A percentile compares a stretch with the other conserved stretches of the same genome.
Conservation (phyloP, 2,797 vertebrate genomes). For the Sebastes wilsoni region DNA sequence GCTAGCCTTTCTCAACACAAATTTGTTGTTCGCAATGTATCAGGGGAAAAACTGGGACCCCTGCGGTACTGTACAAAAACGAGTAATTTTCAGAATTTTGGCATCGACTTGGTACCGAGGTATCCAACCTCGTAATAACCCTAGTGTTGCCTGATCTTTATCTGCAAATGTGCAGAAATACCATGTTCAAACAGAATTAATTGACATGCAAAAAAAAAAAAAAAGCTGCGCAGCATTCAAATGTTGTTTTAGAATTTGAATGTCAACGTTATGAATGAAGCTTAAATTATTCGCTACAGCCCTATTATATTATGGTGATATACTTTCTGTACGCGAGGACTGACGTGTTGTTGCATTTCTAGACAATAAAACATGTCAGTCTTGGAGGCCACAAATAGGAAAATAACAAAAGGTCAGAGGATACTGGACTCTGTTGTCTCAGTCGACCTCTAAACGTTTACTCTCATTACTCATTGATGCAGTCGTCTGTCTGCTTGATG, state of each 20-base stretch:
- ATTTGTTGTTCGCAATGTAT: too few species aligned
- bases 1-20: too few species aligned
- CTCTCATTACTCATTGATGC: constrained; percentile 31
- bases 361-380: background rate
- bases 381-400: background rate
- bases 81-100: too few species aligned
- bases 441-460: constrained; percentile 36
- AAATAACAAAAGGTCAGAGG: constrained; percentile 23
- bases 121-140: too few species aligned
- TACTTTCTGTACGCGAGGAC: background rate
- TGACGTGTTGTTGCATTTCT: background rate
- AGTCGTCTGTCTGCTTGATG: constrained; percentile 8
- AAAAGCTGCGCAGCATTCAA: background rate
- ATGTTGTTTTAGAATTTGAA: background rate
- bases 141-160: background rate
- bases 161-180: background rate
- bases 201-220: background rate
- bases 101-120: too few species aligned
- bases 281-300: background rate
- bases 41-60: too few species aligned
- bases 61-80: too few species aligned
- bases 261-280: background rate
- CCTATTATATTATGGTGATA: background rate
- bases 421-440: constrained; percentile 2
- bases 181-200: background rate